These are phyloP conservation scores for Dendrophyllia cribrosa DNA, from an alignment of 64 coral and sea anemone genomes.

Conservation along the genomic window DNA sequence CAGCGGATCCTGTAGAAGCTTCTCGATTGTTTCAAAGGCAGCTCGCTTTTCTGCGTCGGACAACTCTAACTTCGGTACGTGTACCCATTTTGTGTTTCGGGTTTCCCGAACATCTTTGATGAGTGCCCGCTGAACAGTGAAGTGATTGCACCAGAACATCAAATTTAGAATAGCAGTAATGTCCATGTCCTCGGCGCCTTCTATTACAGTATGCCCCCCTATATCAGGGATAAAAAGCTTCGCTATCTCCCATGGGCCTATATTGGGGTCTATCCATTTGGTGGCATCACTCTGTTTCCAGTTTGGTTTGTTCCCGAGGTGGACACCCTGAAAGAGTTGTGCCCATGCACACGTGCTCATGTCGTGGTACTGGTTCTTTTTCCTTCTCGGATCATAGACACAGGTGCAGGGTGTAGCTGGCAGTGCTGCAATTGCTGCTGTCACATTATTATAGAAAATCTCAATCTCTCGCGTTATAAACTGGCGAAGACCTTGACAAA, in stretches of 20 bases:
- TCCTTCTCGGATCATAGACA: too few relatives aligned
- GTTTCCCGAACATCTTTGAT: too few relatives aligned
- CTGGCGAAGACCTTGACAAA: neutral
- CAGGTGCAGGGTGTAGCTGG: too few relatives aligned
- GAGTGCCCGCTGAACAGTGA: too few relatives aligned
- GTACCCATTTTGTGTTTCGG: too few relatives aligned
- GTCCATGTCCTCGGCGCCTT: constrained; percentile 15
- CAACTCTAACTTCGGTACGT: too few relatives aligned
- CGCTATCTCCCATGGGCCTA: constrained; percentile 56
- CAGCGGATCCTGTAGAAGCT: too few relatives aligned
- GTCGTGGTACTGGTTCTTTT: neutral
- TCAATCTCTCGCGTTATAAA: too few relatives aligned
- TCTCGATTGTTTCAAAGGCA: too few relatives aligned
- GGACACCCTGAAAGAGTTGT: neutral
- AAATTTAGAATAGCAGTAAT: constrained; percentile 51
- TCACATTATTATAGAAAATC: too few relatives aligned
- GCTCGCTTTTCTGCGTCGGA: too few relatives aligned
- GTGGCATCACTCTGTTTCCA: constrained; percentile 1
- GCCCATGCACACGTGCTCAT: neutral
- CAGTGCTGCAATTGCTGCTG: neutral
- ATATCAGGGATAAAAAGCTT: constrained; percentile 70
- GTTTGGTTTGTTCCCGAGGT: neutral
- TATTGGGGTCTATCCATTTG: neutral
- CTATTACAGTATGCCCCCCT: neutral
- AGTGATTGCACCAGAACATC: too few relatives aligned